A percentile compares a stretch with the other conserved stretches of the same genome.
These are phyloP conservation scores for Danio aesculapii DNA, from an alignment of 2,797 vertebrate species.

Conservation along the genomic window DNA sequence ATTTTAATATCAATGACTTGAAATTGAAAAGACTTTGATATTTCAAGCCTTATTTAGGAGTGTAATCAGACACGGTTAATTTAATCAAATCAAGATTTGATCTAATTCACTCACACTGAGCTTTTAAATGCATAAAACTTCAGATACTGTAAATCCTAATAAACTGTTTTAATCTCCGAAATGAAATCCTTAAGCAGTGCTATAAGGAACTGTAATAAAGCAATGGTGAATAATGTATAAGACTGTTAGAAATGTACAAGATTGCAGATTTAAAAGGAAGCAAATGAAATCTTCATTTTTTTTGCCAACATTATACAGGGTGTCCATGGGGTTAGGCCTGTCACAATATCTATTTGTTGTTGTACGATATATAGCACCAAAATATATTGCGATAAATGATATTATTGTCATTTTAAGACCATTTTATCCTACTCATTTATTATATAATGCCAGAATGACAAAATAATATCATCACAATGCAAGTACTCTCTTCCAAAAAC, in stretches of 20 bases:
- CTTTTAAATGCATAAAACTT: slow-evolving; percentile 37
- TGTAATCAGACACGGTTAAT: slow-evolving; percentile 32
- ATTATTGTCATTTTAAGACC: too few species aligned
- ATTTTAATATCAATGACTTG: slow-evolving; percentile 33
- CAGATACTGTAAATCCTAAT: slow-evolving; percentile 50
- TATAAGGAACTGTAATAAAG: slow-evolving; percentile 5
- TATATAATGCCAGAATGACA: too few species aligned
- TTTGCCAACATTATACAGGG: background rate
- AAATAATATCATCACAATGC: too few species aligned
- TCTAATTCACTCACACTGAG: background rate
- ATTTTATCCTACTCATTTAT: too few species aligned
- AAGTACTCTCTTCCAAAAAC: too few species aligned
- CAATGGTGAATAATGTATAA: slow-evolving; percentile 32
- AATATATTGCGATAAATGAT: too few species aligned
- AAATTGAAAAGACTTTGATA: slow-evolving; percentile 18
- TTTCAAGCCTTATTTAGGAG: slow-evolving; percentile 14
- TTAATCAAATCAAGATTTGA: background rate
- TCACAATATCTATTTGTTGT: too few species aligned
- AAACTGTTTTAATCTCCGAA: slow-evolving; percentile 41
- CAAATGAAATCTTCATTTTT: background rate
- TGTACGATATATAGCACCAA: too few species aligned
- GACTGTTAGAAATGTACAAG: background rate
- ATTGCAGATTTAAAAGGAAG: background rate
- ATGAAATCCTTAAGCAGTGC: slow-evolving; percentile 42
- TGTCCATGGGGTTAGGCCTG: too few species aligned